Base-by-base conservation (phyloP, 2,888 invertebrate genomes). In the Stenoptilia bipunctidactyla region DNA sequence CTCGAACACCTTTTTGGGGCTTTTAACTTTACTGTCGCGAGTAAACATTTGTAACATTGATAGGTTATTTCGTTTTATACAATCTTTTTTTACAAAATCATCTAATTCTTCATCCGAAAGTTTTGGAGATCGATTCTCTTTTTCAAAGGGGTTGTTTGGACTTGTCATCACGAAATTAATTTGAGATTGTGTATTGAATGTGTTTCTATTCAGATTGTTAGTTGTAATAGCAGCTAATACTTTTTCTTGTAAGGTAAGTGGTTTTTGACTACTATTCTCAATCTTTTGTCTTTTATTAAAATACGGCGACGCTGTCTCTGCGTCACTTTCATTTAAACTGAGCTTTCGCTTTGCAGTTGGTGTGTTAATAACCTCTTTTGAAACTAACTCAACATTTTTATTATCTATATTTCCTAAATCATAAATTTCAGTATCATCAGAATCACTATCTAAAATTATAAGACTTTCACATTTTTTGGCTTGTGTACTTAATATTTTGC, bases 251-350 rank as follows among this genome's bases (percentile, higher is more conserved):
- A 80, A 45, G 2, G 67, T 61, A 2, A 61, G 34, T 12, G 55
- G 45, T 47, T 66, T 68, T 20, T 45, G 42, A 27, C 36, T 43
- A 36, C 42, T 37, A 13, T 45, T 51, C 2, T 64, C 55, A 35
- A 71, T 12, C 52, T 80, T 79, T 43, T 38, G 66, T 48, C 61
- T 69, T 47, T 83, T 83, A 47, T 50, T 66, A 42, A 82, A 84
- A 55, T 68, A 80, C 12, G 79, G 79, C 0, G 83, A 83, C 14
- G 61, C 56, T 36, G 55, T 59, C 3, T 5, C 4, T 3, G 20
- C 3, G 3, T 20, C 20, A 39, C 56, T 47, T 1, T 46, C 39
- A 33, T 62, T 57, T 42, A 55, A 55, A 15, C 61, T 58, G 13
- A 66, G 37, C 12, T n/a, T 15, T 30, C 30, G 4, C 30, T 34